phyloP scores from a whole-genome alignment of 2,797 vertebrate genomes.

The Hyperoplus immaculatus region DNA sequence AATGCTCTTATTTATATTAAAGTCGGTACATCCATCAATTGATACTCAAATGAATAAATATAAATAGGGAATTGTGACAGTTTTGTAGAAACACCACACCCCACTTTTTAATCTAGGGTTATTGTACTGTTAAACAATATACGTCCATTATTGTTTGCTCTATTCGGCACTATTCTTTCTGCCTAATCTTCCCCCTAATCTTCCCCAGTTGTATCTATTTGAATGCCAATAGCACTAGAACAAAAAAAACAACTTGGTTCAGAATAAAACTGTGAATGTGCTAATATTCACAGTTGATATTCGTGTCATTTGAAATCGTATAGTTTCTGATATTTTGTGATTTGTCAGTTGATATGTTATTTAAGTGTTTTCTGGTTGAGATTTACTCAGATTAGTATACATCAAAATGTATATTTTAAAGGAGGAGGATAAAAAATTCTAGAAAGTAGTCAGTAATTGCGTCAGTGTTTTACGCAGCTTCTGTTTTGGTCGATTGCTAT shows the following conservation, averaged over 20 bases:
- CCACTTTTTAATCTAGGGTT: neutral
- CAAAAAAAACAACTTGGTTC: neutral
- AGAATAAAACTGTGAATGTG: neutral
- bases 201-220: neutral
- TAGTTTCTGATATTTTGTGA: neutral
- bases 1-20: neutral
- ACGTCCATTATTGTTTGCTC: neutral
- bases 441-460: neutral
- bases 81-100: neutral
- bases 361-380: neutral
- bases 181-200: neutral
- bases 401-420: neutral
- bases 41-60: neutral
- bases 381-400: neutral
- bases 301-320: neutral
- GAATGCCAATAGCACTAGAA: neutral
- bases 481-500: neutral
- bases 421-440: neutral
- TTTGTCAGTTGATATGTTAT: neutral
- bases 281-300: too few species aligned
- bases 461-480: slow-evolving; percentile 28
- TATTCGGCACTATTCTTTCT: neutral
- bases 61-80: neutral
- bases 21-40: neutral
- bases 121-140: neutral